phyloP scores from a whole-genome alignment of 2,797 vertebrate species.

The Mastacembelus armatus region DNA sequence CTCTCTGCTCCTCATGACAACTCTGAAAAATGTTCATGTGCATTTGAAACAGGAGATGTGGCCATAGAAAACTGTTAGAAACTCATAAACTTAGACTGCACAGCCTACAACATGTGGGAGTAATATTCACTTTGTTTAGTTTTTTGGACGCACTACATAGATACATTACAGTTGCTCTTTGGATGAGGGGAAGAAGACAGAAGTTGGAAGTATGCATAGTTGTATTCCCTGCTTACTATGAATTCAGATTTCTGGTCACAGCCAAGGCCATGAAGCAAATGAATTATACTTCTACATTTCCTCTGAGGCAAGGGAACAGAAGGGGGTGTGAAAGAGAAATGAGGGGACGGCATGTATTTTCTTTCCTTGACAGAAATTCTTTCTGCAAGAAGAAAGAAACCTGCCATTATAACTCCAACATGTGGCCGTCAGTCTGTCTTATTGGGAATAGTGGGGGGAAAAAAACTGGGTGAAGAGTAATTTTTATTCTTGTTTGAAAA shows the following conservation, averaged over 20 bases:
- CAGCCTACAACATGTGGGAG: constrained; percentile 62
- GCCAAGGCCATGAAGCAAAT: constrained; percentile 41
- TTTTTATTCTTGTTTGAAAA: constrained; percentile 32
- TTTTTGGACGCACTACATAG: constrained; percentile 34
- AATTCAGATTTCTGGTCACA: constrained; percentile 47
- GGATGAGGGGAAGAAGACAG: constrained; percentile 27
- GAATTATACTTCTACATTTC: constrained; percentile 56
- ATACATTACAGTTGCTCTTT: constrained; percentile 28
- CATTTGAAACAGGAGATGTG: constrained; percentile 40
- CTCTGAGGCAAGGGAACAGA: constrained; percentile 29
- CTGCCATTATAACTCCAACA: constrained; percentile 26
- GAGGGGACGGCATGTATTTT: constrained; percentile 35
- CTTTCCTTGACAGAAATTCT: constrained; percentile 31
- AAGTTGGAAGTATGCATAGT: constrained; percentile 34
- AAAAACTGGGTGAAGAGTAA: constrained; percentile 21
- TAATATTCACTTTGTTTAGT: constrained; percentile 58
- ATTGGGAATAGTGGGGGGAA: constrained; percentile 40
- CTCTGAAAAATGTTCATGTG: constrained; percentile 45
- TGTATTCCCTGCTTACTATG: constrained; percentile 37
- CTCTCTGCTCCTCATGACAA: constrained; percentile 18
- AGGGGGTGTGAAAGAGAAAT: constrained; percentile 14
- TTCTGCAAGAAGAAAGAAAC: constrained; percentile 3
- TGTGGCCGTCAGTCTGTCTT: constrained; percentile 34
- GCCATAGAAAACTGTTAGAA: constrained; percentile 40
- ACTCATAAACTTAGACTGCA: constrained; percentile 37